Conservation (phyloP, 2,113 vertebrate genomes). For the Regulus satrapa region DNA sequence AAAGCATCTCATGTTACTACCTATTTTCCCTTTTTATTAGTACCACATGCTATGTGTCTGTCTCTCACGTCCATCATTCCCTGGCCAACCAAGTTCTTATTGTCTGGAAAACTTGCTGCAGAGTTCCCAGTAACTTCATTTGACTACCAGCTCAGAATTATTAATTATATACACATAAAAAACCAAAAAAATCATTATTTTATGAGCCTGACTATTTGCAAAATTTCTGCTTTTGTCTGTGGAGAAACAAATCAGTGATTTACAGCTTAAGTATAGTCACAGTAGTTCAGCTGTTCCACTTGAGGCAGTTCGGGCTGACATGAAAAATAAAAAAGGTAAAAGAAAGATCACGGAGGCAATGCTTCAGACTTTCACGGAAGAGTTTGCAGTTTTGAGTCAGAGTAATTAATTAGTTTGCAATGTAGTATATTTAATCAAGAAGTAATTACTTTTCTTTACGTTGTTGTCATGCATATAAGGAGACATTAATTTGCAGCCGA, state of each 20-base stretch:
- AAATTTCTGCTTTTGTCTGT: background rate
- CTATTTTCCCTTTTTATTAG: background rate
- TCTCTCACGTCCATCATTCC: background rate
- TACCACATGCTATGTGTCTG: background rate
- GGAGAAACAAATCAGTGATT: background rate
- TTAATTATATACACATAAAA: background rate
- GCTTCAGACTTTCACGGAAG: background rate
- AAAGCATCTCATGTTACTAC: background rate
- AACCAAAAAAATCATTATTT: background rate
- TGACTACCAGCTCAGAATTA: background rate
- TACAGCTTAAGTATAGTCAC: background rate
- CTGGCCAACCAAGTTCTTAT: background rate
- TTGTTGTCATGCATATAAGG: background rate
- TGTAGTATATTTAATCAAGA: background rate
- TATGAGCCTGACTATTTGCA: background rate
- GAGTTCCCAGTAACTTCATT: background rate
- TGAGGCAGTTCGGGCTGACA: background rate
- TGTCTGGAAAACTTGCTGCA: background rate
- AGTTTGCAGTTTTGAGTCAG: background rate
- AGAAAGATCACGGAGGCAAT: background rate
- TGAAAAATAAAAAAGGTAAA: background rate
- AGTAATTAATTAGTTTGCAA: background rate
- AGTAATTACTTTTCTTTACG: background rate
- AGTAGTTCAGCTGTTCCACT: background rate
- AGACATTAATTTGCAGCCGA: background rate